These are phyloP conservation scores for Chrysoperla carnea DNA, from an alignment of 1,140 invertebrate species.

Conservation along the genomic window DNA sequence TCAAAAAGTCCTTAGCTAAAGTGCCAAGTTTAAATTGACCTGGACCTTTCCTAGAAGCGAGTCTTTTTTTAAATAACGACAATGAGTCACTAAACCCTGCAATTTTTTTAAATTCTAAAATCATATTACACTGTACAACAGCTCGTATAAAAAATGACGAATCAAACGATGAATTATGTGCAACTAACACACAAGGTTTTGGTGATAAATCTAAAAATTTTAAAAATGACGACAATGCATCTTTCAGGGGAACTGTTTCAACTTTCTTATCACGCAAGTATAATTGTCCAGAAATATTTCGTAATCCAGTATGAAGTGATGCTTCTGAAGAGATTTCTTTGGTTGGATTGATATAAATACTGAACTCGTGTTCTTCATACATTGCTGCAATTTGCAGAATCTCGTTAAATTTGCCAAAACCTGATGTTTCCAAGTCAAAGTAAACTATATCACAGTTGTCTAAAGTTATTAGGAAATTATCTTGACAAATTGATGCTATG, in stretches of 20 bases:
- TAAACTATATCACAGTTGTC: background rate
- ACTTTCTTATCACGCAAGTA: background rate
- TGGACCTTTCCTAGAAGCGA: no score
- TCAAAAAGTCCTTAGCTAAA: no score
- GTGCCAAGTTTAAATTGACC: no score
- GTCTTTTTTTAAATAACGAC: constrained; percentile 1
- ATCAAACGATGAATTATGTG: background rate
- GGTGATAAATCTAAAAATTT: background rate
- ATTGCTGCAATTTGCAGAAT: background rate
- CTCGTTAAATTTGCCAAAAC: background rate
- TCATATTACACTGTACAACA: background rate
- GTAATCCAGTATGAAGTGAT: background rate
- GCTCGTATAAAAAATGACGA: background rate
- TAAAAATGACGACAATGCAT: background rate
- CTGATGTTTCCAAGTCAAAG: background rate
- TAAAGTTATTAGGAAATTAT: background rate
- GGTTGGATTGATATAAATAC: background rate
- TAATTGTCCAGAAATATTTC: background rate
- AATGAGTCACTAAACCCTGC: constrained; percentile 6
- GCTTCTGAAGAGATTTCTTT: background rate
- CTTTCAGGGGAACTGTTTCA: background rate
- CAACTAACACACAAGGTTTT: background rate
- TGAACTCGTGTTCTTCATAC: background rate
- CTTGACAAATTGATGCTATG: background rate
- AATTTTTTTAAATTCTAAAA: constrained; percentile 3